Conservation (phyloP, 2,888 invertebrate genomes). For the Drosophila meridionalis region DNA sequence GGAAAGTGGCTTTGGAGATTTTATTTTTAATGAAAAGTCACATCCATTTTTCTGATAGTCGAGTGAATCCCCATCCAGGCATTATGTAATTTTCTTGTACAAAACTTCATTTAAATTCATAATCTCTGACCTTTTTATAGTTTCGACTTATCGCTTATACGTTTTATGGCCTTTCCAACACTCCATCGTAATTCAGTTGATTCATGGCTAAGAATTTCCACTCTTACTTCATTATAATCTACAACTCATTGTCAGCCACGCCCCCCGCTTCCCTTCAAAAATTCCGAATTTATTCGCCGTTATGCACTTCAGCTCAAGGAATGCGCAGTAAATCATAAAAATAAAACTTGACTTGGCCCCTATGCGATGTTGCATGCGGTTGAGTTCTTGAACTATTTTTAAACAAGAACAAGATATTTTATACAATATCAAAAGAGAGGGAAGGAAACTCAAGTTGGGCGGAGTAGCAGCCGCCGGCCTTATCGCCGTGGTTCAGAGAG, state of each 20-base stretch:
- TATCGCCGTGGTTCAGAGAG: constrained; percentile 37
- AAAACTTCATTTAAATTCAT: neutral
- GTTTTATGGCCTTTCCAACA: constrained; percentile 12
- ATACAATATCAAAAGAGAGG: constrained; percentile 3
- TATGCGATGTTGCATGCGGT: constrained; percentile 21
- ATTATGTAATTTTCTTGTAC: neutral
- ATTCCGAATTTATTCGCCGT: constrained; percentile 36
- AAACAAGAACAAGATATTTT: constrained; percentile 32
- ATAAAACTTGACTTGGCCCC: constrained; percentile 24
- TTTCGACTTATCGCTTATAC: constrained; percentile 1
- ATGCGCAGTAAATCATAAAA: constrained; percentile 53
- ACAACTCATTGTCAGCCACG: constrained; percentile 40
- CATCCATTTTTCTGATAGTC: neutral
- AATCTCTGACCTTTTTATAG: neutral
- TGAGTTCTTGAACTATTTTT: constrained; percentile 48
- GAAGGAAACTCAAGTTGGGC: constrained; percentile 16
- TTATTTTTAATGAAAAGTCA: neutral
- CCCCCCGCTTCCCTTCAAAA: constrained; percentile 2
- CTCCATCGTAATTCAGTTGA: constrained; percentile 40
- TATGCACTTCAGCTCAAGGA: constrained; percentile 38
- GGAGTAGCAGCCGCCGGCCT: constrained; percentile 16
- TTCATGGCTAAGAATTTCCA: constrained; percentile 33
- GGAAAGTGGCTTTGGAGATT: neutral
- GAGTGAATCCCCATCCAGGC: neutral
- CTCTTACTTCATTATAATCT: constrained; percentile 7